A percentile compares a stretch with the other conserved stretches of the same genome.
Evolutionary conservation across 2,888 invertebrate genomes (phyloP).

Genomic region (Cryptophagus acutangulus): DNA sequence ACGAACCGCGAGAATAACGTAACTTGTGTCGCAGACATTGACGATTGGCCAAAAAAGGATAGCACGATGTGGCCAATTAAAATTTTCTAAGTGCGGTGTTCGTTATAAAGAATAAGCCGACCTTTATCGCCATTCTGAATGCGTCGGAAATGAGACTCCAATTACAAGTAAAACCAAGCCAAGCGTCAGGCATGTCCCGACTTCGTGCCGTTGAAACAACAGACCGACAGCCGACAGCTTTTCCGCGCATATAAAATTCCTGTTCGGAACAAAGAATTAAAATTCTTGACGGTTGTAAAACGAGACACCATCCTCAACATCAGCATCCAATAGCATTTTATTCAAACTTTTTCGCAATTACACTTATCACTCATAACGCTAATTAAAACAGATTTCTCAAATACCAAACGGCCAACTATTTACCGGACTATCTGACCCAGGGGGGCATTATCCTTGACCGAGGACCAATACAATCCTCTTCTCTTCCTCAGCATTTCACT

Average conservation of each 20-base stretch:
- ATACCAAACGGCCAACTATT: constrained; percentile 16
- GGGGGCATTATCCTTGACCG: constrained; percentile 12
- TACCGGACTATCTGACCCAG: constrained; percentile 12
- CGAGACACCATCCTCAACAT: constrained; percentile 29
- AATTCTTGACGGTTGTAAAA: constrained; percentile 44
- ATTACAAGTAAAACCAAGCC: constrained; percentile 43
- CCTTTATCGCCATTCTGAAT: constrained; percentile 49
- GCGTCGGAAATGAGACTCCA: constrained; percentile 50
- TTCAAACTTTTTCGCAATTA: constrained; percentile 28
- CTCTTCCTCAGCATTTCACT: constrained; percentile 16
- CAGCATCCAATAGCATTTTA: constrained; percentile 20
- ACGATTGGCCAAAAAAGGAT: constrained; percentile 42
- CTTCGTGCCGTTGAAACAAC: constrained; percentile 45
- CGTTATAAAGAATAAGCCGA: constrained; percentile 45
- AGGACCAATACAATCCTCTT: constrained; percentile 15
- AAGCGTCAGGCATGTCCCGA: constrained; percentile 47
- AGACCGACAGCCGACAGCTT: constrained; percentile 39
- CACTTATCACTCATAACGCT: constrained; percentile 21
- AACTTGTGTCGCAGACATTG: too few species aligned
- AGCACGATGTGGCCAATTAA: constrained; percentile 47
- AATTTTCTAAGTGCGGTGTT: constrained; percentile 47
- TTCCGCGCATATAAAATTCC: constrained; percentile 45
- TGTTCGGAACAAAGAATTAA: constrained; percentile 44
- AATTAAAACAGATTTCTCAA: constrained; percentile 26
- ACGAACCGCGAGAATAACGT: constrained; percentile 34